Evolutionary conservation across 2,113 vertebrate species (phyloP), one percentile per base, ranked within the genome.

Genomic region (Corynorhinus townsendii): DNA sequence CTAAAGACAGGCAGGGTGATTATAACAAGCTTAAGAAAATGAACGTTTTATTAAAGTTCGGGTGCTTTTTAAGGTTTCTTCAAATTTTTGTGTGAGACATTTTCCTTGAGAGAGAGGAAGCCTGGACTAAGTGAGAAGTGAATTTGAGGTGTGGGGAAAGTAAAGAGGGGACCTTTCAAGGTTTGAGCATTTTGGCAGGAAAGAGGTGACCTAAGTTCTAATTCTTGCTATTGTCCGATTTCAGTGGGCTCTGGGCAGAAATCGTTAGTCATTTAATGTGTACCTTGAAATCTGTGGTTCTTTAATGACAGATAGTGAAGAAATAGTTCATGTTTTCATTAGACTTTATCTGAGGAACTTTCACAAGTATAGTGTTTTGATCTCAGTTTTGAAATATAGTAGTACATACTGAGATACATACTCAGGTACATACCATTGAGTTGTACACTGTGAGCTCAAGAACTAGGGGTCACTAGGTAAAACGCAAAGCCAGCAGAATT

Each of bases 241-340:
- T 43, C 15, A 68, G 11, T 43, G 14, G 45, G 20, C 3, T 30
- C 0, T 77, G 15, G 73, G 30, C 16, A 86, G 40, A 89, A 76
- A 86, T 62, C 20, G 2, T 43, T 85, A 24, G 24, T 59, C 28
- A 52, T 86, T 86, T 76, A 72, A 10, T 69, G 45, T 52, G 71
- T 20, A 35, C n/a, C 33, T 93, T 79, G 33, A 86, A 24, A 54
- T 83, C 49, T 4, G 2, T 84, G 19, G 4, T 86, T 84, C 45
- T 45, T 75, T 66, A 83, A 20, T 96, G 26, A 79, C 30, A 86
- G 12, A 28, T 28, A 43, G 52, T 96, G 24, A 91, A 86, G 35
- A 91, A 93, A 75, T 77, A 68, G 4, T 81, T 90, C 6, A 47
- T 85, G n/a, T 71, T 92, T 96, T 87, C 84, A 66, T 81, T 90